Evolutionary conservation across 2,888 invertebrate genomes (phyloP).

Genomic region (Pseudanteris insignis): DNA sequence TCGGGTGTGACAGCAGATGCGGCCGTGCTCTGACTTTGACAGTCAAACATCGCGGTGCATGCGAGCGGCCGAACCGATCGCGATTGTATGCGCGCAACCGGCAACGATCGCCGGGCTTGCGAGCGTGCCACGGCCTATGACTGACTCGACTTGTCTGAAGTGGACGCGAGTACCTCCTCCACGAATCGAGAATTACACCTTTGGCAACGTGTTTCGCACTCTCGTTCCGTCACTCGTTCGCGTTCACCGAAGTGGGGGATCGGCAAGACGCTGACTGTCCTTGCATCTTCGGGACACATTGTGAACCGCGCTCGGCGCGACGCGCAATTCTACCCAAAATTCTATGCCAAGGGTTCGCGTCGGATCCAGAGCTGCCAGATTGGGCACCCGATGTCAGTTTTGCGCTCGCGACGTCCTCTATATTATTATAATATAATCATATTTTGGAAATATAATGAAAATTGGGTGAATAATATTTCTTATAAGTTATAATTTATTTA

Average conservation of each 20-base stretch:
- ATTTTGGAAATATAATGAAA: too few relatives aligned
- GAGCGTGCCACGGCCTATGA: slow-evolving; percentile 50
- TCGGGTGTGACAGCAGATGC: slow-evolving; percentile 1
- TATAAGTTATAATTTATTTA: too few relatives aligned
- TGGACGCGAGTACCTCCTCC: slow-evolving; percentile 51
- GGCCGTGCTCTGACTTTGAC: slow-evolving; percentile 18
- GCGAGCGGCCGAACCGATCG: slow-evolving; percentile 5
- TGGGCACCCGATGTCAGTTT: too few relatives aligned
- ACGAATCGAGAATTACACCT: slow-evolving; percentile 52
- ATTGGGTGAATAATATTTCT: too few relatives aligned
- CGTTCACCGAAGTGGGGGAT: slow-evolving; percentile 37
- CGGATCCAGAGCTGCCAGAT: too few relatives aligned
- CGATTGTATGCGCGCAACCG: slow-evolving; percentile 13
- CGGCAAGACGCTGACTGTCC: slow-evolving; percentile 41
- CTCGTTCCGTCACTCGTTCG: slow-evolving; percentile 49
- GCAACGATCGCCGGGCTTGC: slow-evolving; percentile 42
- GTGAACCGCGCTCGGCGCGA: too few relatives aligned
- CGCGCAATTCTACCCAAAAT: too few relatives aligned
- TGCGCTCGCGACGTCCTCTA: too few relatives aligned
- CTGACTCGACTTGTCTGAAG: slow-evolving; percentile 52
- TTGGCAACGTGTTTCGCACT: slow-evolving; percentile 56
- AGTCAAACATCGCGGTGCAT: slow-evolving; percentile 36
- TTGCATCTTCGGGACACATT: slow-evolving; percentile 30
- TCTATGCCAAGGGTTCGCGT: too few relatives aligned
- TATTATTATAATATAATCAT: too few relatives aligned